Base-by-base conservation (phyloP, 2,888 invertebrate genomes). In the Ichneumoninae sp. region DNA sequence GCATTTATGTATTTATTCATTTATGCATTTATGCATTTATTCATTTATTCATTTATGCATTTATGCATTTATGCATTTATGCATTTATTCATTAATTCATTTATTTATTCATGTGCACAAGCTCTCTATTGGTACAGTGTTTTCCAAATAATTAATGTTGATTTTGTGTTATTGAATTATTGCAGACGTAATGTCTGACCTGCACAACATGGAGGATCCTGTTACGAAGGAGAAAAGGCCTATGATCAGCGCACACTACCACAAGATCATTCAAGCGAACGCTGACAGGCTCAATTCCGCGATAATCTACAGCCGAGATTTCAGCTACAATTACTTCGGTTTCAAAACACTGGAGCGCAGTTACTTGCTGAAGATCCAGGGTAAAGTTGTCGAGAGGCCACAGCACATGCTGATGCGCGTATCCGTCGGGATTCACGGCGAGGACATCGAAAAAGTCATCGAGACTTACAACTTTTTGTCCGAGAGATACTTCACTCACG, bases 341-440 rank as follows among this genome's bases (percentile, higher is more conserved):
- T 99, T 99, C 92, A 99, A 99, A 95, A 99, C 99, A 0, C 94
- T 99, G 77, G 99, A 99, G 92, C 95, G 98, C 66, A 99, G 99
- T 0, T 99, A 99, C 94, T 94, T 99, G 87, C 94, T 99, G 81
- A 98, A 98, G 94, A 97, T 99, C 74, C 95, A 98, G 92, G 97
- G 97, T 0, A 98, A 98, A 95, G 97, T 99, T 73, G 98, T 96
- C 0, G 99, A 99, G 94, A 95, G 99, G 40, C 99, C 99, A 0
- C 99, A 99, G 92, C 99, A 99, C 91, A 98, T 99, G 99, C 94
- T 99, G 81, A 99, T 99, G 99, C 95, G 99, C 90, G 99, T 99
- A 0, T 95, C 99, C 3, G 97, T 99, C 85, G 99, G 99, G 16
- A 98, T 99, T 89, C 99, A 99, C 93, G 97, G 97, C 0, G 97